These are phyloP conservation scores for Pandemis cinnamomeana DNA, from an alignment of 2,888 invertebrate genomes.

Conservation along the genomic window DNA sequence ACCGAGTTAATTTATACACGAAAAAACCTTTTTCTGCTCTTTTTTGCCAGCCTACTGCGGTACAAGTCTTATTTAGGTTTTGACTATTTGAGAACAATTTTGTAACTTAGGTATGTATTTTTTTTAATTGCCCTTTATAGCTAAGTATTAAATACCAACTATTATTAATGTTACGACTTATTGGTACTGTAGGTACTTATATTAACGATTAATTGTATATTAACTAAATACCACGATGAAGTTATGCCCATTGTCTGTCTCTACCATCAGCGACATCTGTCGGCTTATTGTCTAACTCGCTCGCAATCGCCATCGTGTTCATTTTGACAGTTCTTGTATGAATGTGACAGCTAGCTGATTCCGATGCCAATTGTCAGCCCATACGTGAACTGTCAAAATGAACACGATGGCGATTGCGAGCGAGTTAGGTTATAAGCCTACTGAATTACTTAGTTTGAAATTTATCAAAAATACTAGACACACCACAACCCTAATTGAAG, in stretches of 20 bases:
- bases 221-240: conserved; percentile 20
- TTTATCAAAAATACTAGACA: too few species aligned
- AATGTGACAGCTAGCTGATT: too few species aligned
- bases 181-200: conserved; percentile 27
- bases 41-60: background rate
- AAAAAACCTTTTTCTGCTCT: background rate
- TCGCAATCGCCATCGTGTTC: too few species aligned
- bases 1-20: background rate
- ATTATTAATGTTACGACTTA: conserved; percentile 31
- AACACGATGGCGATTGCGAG: too few species aligned
- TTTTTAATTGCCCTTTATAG: conserved; percentile 27
- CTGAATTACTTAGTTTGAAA: too few species aligned
- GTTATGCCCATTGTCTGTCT: conserved; percentile 7
- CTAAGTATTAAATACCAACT: conserved; percentile 38
- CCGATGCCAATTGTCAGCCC: too few species aligned
- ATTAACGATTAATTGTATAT: conserved; percentile 28
- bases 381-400: too few species aligned
- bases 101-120: conserved; percentile 13
- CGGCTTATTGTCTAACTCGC: too few species aligned
- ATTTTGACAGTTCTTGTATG: too few species aligned
- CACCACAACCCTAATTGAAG: too few species aligned
- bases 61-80: background rate
- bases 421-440: too few species aligned
- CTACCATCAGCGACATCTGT: background rate
- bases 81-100: conserved; percentile 38